Evolutionary conservation across 2,113 vertebrate species (phyloP).

Genomic region (Hippolais icterina): DNA sequence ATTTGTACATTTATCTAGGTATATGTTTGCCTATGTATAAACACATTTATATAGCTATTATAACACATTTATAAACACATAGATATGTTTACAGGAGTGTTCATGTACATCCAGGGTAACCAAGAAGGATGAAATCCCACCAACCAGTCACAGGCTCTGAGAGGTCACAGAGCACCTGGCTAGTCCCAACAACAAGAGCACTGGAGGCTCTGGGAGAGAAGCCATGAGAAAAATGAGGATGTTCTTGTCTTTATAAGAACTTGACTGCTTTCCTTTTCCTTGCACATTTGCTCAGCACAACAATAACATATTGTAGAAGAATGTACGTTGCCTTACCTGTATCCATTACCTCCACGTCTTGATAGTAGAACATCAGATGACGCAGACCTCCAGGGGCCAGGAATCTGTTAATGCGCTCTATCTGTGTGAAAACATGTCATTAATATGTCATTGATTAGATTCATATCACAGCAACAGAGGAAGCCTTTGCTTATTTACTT

Average conservation of each 20-base stretch:
- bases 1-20: background rate
- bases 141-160: background rate
- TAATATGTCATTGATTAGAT: background rate
- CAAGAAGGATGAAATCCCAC: background rate
- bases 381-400: slow-evolving; percentile 80
- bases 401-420: slow-evolving; percentile 89
- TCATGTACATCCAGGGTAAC: background rate
- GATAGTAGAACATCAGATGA: slow-evolving; percentile 91
- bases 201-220: background rate
- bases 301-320: background rate
- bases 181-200: background rate
- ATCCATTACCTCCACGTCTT: slow-evolving; percentile 80
- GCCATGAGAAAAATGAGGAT: background rate
- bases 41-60: background rate
- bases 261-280: background rate
- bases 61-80: no score
- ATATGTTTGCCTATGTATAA: background rate
- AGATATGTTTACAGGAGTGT: background rate
- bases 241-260: background rate
- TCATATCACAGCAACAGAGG: background rate
- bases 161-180: background rate
- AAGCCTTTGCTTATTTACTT: background rate
- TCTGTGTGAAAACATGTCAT: slow-evolving; percentile 65
- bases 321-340: slow-evolving; percentile 71
- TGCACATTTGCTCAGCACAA: background rate